A percentile compares a stretch with the other conserved stretches of the same genome.
These are phyloP conservation scores for Pagetopsis macropterus DNA, from an alignment of 2,797 vertebrate genomes.

Conservation along the genomic window DNA sequence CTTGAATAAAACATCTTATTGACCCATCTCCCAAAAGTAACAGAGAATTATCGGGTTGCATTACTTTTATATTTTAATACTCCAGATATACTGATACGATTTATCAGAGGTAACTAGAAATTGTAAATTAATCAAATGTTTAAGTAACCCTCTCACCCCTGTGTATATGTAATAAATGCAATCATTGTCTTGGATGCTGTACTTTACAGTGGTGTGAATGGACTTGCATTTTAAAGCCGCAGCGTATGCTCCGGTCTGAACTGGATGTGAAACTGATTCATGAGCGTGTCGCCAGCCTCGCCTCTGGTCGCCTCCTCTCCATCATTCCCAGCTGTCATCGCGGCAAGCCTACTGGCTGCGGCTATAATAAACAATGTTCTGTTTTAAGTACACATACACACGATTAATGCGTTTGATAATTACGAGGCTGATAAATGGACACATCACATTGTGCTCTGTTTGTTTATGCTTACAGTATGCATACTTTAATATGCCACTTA, in stretches of 20 bases:
- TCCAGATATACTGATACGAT: too few relatives aligned
- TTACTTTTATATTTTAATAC: too few relatives aligned
- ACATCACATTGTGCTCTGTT: slow-evolving; percentile 44
- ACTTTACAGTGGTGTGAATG: not conserved
- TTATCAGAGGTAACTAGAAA: too few relatives aligned
- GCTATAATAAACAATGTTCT: slow-evolving; percentile 39
- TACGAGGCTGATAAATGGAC: slow-evolving; percentile 63
- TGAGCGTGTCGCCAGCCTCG: slow-evolving; percentile 47
- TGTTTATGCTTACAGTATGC: slow-evolving; percentile 57
- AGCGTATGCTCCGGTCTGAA: slow-evolving; percentile 5
- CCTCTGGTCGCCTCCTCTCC: slow-evolving; percentile 43
- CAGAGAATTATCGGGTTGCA: too few relatives aligned
- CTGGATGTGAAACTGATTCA: slow-evolving; percentile 59
- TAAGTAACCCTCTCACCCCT: too few relatives aligned
- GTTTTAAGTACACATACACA: slow-evolving; percentile 23
- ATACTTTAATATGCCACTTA: slow-evolving; percentile 59
- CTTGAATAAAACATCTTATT: too few relatives aligned
- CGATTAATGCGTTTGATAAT: slow-evolving; percentile 67
- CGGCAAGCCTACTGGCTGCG: slow-evolving; percentile 35
- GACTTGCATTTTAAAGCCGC: slow-evolving; percentile 7
- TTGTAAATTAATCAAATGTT: too few relatives aligned
- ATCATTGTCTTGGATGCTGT: not conserved
- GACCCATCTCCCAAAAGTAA: too few relatives aligned
- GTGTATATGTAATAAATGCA: too few relatives aligned
- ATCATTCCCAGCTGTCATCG: slow-evolving; percentile 53